Evolutionary conservation across 2,797 vertebrate genomes (phyloP).

Genomic region (Argya squamiceps): DNA sequence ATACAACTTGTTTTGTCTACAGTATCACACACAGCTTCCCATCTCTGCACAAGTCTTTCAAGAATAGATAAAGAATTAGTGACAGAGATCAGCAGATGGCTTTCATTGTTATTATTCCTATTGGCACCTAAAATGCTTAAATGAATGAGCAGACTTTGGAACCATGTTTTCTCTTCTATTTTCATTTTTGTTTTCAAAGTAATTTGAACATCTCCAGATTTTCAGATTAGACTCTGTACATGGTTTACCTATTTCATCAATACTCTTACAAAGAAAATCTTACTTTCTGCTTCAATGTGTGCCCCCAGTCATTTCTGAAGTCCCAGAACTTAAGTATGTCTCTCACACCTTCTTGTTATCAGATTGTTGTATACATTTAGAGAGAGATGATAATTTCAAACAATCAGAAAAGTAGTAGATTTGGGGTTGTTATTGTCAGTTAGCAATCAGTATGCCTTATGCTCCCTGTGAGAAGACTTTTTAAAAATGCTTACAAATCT

Average conservation of each 20-base stretch:
- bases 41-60: constrained; percentile 13
- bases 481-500: neutral
- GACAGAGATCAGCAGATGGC: constrained; percentile 22
- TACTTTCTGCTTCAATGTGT: constrained; percentile 15
- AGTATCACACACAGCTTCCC: neutral
- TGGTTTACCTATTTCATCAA: constrained; percentile 39
- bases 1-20: neutral
- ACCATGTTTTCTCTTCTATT: neutral
- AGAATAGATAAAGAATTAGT: neutral
- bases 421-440: neutral
- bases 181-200: constrained; percentile 47
- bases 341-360: neutral
- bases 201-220: constrained; percentile 16
- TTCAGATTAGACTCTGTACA: constrained; percentile 7
- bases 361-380: neutral
- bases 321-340: neutral
- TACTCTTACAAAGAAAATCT: constrained; percentile 2
- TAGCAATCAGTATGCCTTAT: neutral
- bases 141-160: constrained; percentile 28
- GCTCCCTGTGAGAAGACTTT: neutral
- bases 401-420: neutral
- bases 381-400: neutral
- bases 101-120: constrained; percentile 43
- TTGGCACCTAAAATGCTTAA: constrained; percentile 14
- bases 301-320: constrained; percentile 11